These are phyloP conservation scores for Eristalinus sepulchralis DNA, from an alignment of 2,888 invertebrate species.

Conservation along the genomic window DNA sequence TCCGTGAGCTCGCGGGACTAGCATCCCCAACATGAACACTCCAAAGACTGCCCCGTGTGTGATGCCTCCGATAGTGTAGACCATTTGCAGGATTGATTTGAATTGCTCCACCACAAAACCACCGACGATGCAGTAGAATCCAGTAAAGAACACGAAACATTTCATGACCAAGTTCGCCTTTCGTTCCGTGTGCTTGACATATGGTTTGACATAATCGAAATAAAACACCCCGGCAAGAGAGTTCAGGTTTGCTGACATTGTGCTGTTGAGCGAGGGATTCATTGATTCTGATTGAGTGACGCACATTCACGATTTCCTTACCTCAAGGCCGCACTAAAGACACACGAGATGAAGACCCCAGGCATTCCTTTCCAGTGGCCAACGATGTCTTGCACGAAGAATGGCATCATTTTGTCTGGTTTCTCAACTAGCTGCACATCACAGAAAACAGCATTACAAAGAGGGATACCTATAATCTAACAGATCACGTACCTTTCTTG, in stretches of 20 bases:
- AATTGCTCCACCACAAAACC: slow-evolving; percentile 77
- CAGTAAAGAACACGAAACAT: slow-evolving; percentile 78
- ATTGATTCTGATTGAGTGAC: not conserved
- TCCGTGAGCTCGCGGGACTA: slow-evolving; percentile 83
- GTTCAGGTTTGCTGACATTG: slow-evolving; percentile 82
- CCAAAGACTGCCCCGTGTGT: slow-evolving; percentile 84
- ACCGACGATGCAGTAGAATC: slow-evolving; percentile 83
- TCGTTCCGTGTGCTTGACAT: slow-evolving; percentile 76
- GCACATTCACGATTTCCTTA: slow-evolving; percentile 20
- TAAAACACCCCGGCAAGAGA: slow-evolving; percentile 82
- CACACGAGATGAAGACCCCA: slow-evolving; percentile 84
- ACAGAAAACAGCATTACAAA: slow-evolving; percentile 78
- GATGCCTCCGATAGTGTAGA: slow-evolving; percentile 79
- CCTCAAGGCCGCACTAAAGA: slow-evolving; percentile 84
- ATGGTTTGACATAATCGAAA: slow-evolving; percentile 81
- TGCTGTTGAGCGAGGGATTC: slow-evolving; percentile 75
- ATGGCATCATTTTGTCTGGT: slow-evolving; percentile 82
- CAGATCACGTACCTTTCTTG: slow-evolving; percentile 79
- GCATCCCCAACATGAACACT: slow-evolving; percentile 84
- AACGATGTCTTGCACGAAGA: slow-evolving; percentile 83
- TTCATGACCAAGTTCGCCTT: slow-evolving; percentile 81
- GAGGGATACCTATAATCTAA: not conserved
- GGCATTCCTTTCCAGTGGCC: slow-evolving; percentile 82
- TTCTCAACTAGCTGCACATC: slow-evolving; percentile 77
- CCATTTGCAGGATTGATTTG: slow-evolving; percentile 81